Conservation (phyloP, 1,140 invertebrate genomes). For the Bombus breviceps region DNA sequence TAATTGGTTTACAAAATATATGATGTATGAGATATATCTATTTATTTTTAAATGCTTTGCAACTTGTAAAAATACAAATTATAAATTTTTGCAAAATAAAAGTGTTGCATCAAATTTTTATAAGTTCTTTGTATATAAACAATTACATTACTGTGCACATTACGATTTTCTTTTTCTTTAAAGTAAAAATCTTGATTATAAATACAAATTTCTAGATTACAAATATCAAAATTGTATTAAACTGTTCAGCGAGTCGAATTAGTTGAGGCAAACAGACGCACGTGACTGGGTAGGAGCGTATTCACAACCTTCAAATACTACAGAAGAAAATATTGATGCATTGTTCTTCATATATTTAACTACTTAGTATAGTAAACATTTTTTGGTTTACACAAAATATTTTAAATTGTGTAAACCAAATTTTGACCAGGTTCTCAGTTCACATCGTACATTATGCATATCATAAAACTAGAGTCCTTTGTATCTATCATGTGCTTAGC, state of each 20-base stretch:
- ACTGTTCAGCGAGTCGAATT: neutral
- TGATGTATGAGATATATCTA: conserved; percentile 41
- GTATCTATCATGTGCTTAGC: too few relatives aligned
- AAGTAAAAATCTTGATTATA: neutral
- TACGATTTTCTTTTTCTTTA: neutral
- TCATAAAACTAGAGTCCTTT: too few relatives aligned
- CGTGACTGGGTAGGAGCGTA: too few relatives aligned
- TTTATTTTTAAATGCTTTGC: conserved; percentile 59
- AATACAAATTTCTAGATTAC: neutral
- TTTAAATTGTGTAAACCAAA: too few relatives aligned
- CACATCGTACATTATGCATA: too few relatives aligned
- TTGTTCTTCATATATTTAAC: too few relatives aligned
- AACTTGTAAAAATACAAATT: conserved; percentile 38
- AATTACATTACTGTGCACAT: neutral
- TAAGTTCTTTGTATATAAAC: neutral
- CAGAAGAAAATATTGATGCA: too few relatives aligned
- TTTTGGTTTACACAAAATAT: too few relatives aligned
- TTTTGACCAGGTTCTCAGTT: too few relatives aligned
- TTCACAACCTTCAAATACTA: too few relatives aligned
- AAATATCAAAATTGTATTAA: neutral
- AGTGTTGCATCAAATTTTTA: conserved; percentile 4
- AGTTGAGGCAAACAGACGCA: too few relatives aligned
- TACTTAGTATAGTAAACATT: too few relatives aligned
- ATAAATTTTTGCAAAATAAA: conserved; percentile 40
- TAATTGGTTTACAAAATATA: conserved; percentile 26